phyloP scores from a whole-genome alignment of 2,888 invertebrate genomes.

The Celastrina argiolus region DNA sequence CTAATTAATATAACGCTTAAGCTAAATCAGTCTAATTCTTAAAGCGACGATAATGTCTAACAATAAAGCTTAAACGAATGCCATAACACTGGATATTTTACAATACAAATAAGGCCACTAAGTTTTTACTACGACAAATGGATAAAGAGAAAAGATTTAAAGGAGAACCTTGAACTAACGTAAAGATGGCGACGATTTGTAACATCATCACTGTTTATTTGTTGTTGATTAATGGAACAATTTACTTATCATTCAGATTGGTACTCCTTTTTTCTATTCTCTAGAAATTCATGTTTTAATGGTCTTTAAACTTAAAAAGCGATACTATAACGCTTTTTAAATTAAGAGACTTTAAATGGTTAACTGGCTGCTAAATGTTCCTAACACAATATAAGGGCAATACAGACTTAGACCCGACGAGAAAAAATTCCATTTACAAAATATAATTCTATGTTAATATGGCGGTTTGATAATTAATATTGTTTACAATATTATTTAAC shows the following conservation, averaged over 20 bases:
- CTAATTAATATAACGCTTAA: constrained; percentile 73
- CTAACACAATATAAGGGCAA: neutral
- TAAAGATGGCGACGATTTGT: neutral
- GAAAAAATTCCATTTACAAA: constrained; percentile 33
- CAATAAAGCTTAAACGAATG: constrained; percentile 73
- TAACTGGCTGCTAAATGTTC: neutral
- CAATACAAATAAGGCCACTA: constrained; percentile 61
- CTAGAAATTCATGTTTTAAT: neutral
- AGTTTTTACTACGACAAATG: constrained; percentile 32
- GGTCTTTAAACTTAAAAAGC: neutral
- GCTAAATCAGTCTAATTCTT: constrained; percentile 78
- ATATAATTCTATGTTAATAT: constrained; percentile 48
- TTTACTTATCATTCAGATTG: no score
- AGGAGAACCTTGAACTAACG: neutral
- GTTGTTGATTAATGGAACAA: constrained; percentile 40
- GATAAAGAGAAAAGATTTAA: neutral
- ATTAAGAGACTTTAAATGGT: neutral
- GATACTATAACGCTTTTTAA: neutral
- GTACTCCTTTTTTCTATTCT: neutral
- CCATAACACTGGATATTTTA: constrained; percentile 69
- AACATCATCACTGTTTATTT: no score
- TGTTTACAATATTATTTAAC: constrained; percentile 22
- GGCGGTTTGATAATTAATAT: constrained; percentile 43
- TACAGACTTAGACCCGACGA: neutral
- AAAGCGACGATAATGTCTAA: constrained; percentile 73